Conservation (phyloP, 2,888 invertebrate species). For the Acleris emargana region DNA sequence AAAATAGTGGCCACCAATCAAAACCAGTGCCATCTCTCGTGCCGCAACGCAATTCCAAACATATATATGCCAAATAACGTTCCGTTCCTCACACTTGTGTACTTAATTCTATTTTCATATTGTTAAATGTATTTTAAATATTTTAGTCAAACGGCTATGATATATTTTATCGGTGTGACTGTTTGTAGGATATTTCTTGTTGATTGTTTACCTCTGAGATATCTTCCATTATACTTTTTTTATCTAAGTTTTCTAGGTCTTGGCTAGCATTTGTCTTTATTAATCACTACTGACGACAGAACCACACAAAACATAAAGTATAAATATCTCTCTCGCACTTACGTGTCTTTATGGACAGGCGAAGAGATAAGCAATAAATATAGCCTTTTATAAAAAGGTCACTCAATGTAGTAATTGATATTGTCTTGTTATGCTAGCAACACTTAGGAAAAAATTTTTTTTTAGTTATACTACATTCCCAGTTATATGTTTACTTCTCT, state of each 20-base stretch:
- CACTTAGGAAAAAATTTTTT: background rate
- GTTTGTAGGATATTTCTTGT: conserved; percentile 9
- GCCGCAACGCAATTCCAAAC: conserved; percentile 17
- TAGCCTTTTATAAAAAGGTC: too few species aligned
- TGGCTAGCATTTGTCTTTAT: background rate
- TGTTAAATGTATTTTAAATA: conserved; percentile 42
- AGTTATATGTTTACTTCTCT: conserved; percentile 9
- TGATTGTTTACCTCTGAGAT: conserved; percentile 10
- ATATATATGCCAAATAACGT: conserved; percentile 46
- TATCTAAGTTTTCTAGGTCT: background rate
- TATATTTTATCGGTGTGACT: conserved; percentile 25
- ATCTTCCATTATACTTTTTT: conserved; percentile 12
- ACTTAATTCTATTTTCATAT: conserved; percentile 33
- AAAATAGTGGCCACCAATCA: conserved; percentile 11
- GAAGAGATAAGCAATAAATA: too few species aligned
- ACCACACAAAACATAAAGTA: too few species aligned
- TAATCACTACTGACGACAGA: too few species aligned
- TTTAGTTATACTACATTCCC: conserved; percentile 23
- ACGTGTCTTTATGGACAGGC: too few species aligned
- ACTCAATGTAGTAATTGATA: too few species aligned
- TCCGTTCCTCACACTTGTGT: conserved; percentile 41
- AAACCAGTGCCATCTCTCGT: conserved; percentile 32
- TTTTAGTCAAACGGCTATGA: conserved; percentile 28
- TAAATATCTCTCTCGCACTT: too few species aligned
- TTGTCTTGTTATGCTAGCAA: too few species aligned